Evolutionary conservation across 2,113 vertebrate species (phyloP), one percentile per base, ranked within the genome.

Genomic region (Oncorhynchus masou): DNA sequence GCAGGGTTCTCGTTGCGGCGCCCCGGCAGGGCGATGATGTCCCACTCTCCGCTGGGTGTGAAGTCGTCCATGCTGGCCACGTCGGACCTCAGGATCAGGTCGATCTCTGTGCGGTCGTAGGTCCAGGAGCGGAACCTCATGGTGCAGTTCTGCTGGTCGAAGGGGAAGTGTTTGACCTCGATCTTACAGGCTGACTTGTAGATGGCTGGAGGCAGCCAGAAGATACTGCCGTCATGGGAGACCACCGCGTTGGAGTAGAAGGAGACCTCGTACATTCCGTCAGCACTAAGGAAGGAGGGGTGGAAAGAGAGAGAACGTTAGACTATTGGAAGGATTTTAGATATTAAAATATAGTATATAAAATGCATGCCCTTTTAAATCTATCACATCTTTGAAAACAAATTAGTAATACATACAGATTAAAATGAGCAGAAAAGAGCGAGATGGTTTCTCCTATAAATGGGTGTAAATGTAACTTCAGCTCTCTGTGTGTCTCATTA

Each of bases 161-260:
- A 99, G 5, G 97, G 97, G 87, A 99, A 99, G 79, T 99, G 97
- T 86, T 97, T 98, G 45, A 98, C 97, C 85, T 98, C 96, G 0
- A 99, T 99, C 89, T 97, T 98, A 90, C 97, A 98, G 0, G 97
- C 96, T 0, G 97, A 99, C 88, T 99, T 99, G 83, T 98, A 99
- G 91, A 99, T 99, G 80, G 97, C 97, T 0, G 97, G 97, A 0
- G 97, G 97, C 69, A 99, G 89, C 97, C 97, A 99, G 92, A 98
- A 99, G 87, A 99, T 97, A 81, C 96, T 98, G 79, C 97, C 97
- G 0, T 99, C 97, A 0, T 98, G 92, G 48, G 97, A 99, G 73
- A 99, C 96, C 81, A 99, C 95, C 0, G 96, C 97, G 0, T 99
- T 99, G 77, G 97, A 99, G 85, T 97, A 99, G 92, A 99, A 99